Percentiles rank a stretch among this genome's conserved stretches.
These are phyloP conservation scores for Asobara japonica DNA, from an alignment of 1,140 invertebrate species.

Conservation along the genomic window DNA sequence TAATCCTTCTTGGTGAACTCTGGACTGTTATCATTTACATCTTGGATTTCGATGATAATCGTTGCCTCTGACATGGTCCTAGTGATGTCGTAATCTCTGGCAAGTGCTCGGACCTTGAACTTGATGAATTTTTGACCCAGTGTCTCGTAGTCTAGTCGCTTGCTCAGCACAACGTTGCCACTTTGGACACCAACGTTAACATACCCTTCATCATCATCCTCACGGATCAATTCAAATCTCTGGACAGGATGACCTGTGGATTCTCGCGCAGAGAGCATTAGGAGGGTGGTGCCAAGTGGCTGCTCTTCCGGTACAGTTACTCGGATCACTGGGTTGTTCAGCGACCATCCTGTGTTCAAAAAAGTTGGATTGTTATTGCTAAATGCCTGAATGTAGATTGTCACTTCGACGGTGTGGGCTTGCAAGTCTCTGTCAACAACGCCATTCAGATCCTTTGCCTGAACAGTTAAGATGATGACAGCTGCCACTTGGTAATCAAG, in stretches of 20 bases:
- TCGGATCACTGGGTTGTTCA: conserved; percentile 73
- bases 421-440: conserved; percentile 75
- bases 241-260: conserved; percentile 73
- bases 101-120: conserved; percentile 77
- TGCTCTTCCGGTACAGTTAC: conserved; percentile 81
- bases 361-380: conserved; percentile 83
- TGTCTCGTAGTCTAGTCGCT: conserved; percentile 79
- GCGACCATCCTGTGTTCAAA: conserved; percentile 75
- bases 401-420: conserved; percentile 75
- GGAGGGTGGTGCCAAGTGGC: conserved; percentile 78
- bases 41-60: conserved; percentile 75
- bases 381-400: conserved; percentile 82
- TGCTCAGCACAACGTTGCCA: conserved; percentile 77
- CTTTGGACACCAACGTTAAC: conserved; percentile 73
- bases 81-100: conserved; percentile 73
- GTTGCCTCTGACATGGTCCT: conserved; percentile 74
- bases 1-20: conserved; percentile 77
- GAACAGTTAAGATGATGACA: conserved; percentile 81
- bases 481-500: conserved; percentile 83
- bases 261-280: conserved; percentile 80
- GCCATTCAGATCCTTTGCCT: conserved; percentile 78
- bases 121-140: conserved; percentile 72
- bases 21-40: conserved; percentile 85
- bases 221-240: conserved; percentile 69
- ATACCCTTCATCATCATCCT: conserved; percentile 58